phyloP scores from a whole-genome alignment of 2,113 vertebrate species.

The Aspidoscelis tigris region DNA sequence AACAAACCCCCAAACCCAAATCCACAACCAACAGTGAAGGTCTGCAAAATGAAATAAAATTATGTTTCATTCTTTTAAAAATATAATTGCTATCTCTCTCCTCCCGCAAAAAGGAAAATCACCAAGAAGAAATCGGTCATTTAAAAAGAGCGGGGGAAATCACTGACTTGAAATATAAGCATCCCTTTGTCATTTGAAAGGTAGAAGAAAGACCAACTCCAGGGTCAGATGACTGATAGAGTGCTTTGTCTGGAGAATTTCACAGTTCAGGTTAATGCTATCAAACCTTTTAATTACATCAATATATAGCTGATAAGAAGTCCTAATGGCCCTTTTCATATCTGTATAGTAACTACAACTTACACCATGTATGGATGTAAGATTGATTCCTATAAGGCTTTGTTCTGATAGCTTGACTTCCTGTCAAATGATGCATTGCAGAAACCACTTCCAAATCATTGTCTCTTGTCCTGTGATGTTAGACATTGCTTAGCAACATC shows the following conservation, averaged over 20 bases:
- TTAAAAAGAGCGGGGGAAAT: conserved; percentile 33
- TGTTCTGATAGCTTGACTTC: conserved; percentile 89
- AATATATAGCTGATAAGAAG: conserved; percentile 89
- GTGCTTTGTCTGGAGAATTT: conserved; percentile 84
- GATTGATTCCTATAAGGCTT: conserved; percentile 85
- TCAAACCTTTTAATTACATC: conserved; percentile 90
- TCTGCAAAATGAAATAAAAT: background rate
- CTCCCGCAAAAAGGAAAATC: background rate
- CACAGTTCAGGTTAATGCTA: conserved; percentile 82
- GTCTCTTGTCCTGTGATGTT: conserved; percentile 60
- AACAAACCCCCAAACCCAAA: too few species aligned
- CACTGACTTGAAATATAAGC: conserved; percentile 8
- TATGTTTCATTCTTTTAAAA: background rate
- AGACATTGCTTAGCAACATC: conserved; percentile 34
- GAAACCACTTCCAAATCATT: conserved; percentile 71
- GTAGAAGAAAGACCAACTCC: conserved; percentile 70
- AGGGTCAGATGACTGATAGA: conserved; percentile 90
- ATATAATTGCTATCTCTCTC: background rate
- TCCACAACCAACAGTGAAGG: background rate
- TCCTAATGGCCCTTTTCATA: conserved; percentile 92
- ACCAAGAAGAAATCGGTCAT: conserved; percentile 14
- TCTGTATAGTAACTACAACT: conserved; percentile 81
- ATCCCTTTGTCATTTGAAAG: conserved; percentile 23
- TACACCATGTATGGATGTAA: conserved; percentile 79
- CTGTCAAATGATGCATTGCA: conserved; percentile 91